Evolutionary conservation across 2,113 vertebrate genomes (phyloP).

Genomic region (Phyllostomus discolor): DNA sequence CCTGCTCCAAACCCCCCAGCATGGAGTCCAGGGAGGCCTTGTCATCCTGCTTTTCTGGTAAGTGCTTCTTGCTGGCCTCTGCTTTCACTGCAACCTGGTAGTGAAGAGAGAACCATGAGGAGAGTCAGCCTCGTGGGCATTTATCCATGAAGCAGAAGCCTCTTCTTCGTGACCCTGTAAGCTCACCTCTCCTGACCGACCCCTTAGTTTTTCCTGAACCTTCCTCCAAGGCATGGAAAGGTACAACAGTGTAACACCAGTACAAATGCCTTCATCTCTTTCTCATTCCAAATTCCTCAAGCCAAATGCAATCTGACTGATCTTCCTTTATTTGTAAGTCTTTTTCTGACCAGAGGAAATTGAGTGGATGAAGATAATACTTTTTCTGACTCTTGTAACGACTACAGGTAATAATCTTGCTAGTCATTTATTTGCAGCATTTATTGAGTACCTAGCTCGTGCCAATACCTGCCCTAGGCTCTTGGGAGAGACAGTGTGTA

Average conservation of each 20-base stretch:
- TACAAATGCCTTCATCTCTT: not conserved
- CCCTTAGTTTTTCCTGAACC: not conserved
- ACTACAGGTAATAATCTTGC: not conserved
- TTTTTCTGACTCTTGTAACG: not conserved
- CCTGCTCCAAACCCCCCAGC: constrained; percentile 86
- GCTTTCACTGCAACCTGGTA: constrained; percentile 19
- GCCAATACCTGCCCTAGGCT: not conserved
- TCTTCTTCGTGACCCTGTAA: not conserved
- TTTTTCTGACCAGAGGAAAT: not conserved
- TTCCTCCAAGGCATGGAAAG: not conserved
- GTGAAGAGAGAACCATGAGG: not conserved
- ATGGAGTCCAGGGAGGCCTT: constrained; percentile 83
- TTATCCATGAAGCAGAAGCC: no score
- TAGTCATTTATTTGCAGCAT: not conserved
- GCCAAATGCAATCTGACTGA: not conserved
- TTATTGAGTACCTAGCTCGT: not conserved
- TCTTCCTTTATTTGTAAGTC: not conserved
- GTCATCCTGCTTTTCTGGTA: not conserved
- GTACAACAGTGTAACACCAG: not conserved
- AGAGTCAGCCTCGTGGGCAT: not conserved
- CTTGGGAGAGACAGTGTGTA: not conserved
- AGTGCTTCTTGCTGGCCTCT: not conserved
- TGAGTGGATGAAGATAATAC: not conserved
- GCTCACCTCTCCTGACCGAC: not conserved
- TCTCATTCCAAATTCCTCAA: not conserved